Evolutionary conservation across 2,113 vertebrate genomes (phyloP).

Genomic region (Numida meleagris): DNA sequence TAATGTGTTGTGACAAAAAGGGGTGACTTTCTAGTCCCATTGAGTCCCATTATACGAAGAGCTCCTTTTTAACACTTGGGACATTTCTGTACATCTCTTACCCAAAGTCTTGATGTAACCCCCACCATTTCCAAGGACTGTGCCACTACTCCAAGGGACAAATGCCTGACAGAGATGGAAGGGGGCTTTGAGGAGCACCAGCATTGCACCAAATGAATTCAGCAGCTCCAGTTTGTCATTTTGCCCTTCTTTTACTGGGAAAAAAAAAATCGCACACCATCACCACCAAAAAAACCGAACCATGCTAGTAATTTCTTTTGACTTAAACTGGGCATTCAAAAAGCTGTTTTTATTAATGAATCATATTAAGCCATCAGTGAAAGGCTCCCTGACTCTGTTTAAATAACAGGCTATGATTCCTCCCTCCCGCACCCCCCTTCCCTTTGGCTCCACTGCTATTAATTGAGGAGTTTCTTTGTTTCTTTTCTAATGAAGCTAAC

Average conservation of each 20-base stretch:
- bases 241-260: slow-evolving; percentile 79
- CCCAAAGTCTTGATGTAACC: slow-evolving; percentile 29
- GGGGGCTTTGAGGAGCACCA: slow-evolving; percentile 67
- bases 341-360: slow-evolving; percentile 89
- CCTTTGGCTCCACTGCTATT: slow-evolving; percentile 82
- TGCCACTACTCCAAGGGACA: slow-evolving; percentile 56
- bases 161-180: slow-evolving; percentile 7
- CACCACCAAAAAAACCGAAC: background rate
- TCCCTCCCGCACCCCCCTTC: slow-evolving; percentile 80
- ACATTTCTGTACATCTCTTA: slow-evolving; percentile 43
- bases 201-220: slow-evolving; percentile 70
- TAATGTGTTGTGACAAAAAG: background rate
- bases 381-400: slow-evolving; percentile 88
- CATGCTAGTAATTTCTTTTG: slow-evolving; percentile 84
- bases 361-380: slow-evolving; percentile 86
- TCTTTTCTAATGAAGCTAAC: slow-evolving; percentile 92
- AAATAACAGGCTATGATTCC: slow-evolving; percentile 89
- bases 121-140: background rate
- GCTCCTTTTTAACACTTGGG: slow-evolving; percentile 44
- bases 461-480: slow-evolving; percentile 93
- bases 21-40: slow-evolving; percentile 9
- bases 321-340: slow-evolving; percentile 87
- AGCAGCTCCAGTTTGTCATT: slow-evolving; percentile 79
- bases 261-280: slow-evolving; percentile 14
- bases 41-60: slow-evolving; percentile 19